These are phyloP conservation scores for Coregonus ussuriensis DNA, from an alignment of 2,797 vertebrate genomes.

Conservation along the genomic window DNA sequence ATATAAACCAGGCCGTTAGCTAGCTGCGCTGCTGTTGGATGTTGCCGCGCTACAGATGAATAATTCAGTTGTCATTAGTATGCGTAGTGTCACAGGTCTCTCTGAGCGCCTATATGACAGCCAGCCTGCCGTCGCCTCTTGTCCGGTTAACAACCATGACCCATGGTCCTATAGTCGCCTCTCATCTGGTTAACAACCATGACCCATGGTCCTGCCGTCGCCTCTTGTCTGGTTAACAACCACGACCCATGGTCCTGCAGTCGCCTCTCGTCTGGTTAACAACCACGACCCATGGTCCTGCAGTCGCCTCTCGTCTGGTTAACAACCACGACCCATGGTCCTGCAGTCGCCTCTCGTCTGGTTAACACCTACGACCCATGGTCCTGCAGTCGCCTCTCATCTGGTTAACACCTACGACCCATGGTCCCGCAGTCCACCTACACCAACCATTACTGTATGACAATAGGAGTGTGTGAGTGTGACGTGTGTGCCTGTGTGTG, in stretches of 20 bases:
- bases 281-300: too few species aligned
- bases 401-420: too few species aligned
- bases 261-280: too few species aligned
- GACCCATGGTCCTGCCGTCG: too few species aligned
- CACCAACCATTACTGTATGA: conserved; percentile 12
- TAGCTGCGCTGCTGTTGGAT: conserved; percentile 5
- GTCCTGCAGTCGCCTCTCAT: too few species aligned
- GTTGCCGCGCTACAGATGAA: conserved; percentile 35
- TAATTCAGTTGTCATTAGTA: conserved; percentile 40
- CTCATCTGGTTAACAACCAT: too few species aligned
- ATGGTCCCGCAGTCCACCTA: conserved; percentile 24
- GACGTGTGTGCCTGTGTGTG: not conserved
- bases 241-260: too few species aligned
- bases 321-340: too few species aligned
- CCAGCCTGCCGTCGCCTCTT: conserved; percentile 20
- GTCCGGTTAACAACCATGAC: conserved; percentile 37
- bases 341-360: too few species aligned
- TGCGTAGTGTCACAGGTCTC: conserved; percentile 34
- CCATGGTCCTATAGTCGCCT: not conserved
- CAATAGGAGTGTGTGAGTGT: not conserved
- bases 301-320: too few species aligned
- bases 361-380: too few species aligned
- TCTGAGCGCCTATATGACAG: conserved; percentile 10
- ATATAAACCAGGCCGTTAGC: conserved; percentile 14
- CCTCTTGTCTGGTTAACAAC: too few species aligned